Evolutionary conservation across 1,140 invertebrate species (phyloP).

Genomic region (Atopsyche davidsoni): DNA sequence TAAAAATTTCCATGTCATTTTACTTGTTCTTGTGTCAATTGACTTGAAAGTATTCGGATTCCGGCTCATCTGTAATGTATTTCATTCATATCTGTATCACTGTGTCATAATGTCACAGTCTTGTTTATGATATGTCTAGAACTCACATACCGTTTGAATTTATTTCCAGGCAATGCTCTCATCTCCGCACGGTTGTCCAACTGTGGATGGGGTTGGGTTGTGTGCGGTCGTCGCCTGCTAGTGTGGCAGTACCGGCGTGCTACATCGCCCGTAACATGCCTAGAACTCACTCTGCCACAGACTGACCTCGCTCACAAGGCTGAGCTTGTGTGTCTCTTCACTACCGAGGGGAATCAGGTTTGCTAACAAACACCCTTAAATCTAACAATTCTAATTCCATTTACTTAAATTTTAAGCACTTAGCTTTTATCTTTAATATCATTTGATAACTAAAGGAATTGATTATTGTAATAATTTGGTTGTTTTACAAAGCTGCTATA

Average conservation of each 20-base stretch:
- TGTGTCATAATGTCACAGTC: neutral
- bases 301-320: slow-evolving; percentile 89
- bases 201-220: slow-evolving; percentile 67
- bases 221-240: slow-evolving; percentile 75
- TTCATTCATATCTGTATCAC: neutral
- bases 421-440: too few species aligned
- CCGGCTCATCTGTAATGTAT: neutral
- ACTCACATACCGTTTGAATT: slow-evolving; percentile 15
- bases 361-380: too few species aligned
- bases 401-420: too few species aligned
- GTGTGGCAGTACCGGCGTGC: slow-evolving; percentile 75
- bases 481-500: too few species aligned
- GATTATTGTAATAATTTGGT: too few species aligned
- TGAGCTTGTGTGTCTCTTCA: slow-evolving; percentile 78
- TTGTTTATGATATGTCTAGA: neutral
- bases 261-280: slow-evolving; percentile 46
- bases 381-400: too few species aligned
- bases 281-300: slow-evolving; percentile 80
- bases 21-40: neutral
- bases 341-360: slow-evolving; percentile 60
- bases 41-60: neutral
- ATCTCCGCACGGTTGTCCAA: slow-evolving; percentile 49
- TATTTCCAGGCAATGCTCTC: slow-evolving; percentile 48
- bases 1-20: neutral
- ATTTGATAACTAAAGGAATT: too few species aligned